Base-by-base conservation (phyloP, 2,888 invertebrate genomes). In the Drosophila borborema region DNA sequence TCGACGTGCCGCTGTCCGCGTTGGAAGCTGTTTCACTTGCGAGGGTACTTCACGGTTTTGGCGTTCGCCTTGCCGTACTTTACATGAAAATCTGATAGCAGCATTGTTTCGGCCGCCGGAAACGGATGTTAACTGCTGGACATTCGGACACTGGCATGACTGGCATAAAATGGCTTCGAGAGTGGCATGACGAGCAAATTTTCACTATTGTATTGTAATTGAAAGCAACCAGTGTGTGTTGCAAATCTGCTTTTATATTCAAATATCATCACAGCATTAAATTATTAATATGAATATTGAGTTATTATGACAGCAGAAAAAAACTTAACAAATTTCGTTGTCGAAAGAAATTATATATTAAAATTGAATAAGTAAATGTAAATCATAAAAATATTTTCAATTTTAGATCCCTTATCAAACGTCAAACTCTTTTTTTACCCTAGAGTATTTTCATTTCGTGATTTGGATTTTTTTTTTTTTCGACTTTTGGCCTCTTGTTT, bases 61-160 rank as follows among this genome's bases (percentile, higher is more conserved):
- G 20, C 65, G 64, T 62, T 63, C 56, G 56, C 64, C 51, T 70
- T 51, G 45, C 64, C 69, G 46, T 72, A 72, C 64, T 83, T 80
- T 85, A 74, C 66, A 68, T 59, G 74, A 69, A 86, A 75, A 86
- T 89, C 82, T 80, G 89, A 89, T 85, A 85, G 88, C 72, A 86
- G 86, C 83, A 72, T 84, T 86, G 86, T 76, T 80, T 73, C 76
- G 48, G 82, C 75, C 76, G 75, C 89, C 86, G 89, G 85, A 89
- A 86, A 81, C 86, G 89, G 85, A 89, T 76, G 85, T 89, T 84
- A 77, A 70, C 89, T 89, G 89, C 82, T n/a, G n/a, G n/a, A n/a
- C n/a, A n/a, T n/a, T n/a, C n/a, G 86, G 77, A 74, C 89, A 79
- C 84, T 75, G 89, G 80, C 81, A 81, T 84, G 86, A 71, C 77